These are phyloP conservation scores for Otolemur garnettii DNA, from an alignment of 2,113 vertebrate genomes.

Conservation along the genomic window DNA sequence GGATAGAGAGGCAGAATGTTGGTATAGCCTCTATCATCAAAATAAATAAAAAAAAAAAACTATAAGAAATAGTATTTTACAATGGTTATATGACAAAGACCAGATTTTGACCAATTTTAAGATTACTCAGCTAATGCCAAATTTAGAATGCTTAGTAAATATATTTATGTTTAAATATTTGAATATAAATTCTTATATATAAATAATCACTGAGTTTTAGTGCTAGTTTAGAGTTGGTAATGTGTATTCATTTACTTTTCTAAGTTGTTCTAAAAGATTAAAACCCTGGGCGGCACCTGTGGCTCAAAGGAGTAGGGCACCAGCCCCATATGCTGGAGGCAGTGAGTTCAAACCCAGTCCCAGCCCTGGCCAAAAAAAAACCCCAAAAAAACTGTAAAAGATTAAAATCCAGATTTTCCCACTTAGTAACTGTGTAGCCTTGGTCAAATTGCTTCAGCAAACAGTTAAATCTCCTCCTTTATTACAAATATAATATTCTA, in stretches of 20 bases:
- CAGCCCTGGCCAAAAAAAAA: too few species aligned
- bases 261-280: neutral
- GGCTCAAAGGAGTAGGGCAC: too few species aligned
- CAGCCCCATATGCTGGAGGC: too few species aligned
- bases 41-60: neutral
- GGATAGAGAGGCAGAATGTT: neutral
- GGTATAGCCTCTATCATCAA: neutral
- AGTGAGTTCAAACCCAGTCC: too few species aligned
- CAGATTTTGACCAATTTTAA: neutral
- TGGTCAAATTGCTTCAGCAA: neutral
- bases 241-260: slow-evolving; percentile 11
- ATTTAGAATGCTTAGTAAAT: neutral
- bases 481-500: neutral
- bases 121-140: neutral
- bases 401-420: slow-evolving; percentile 28
- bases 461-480: neutral
- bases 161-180: neutral
- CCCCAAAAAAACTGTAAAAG: too few species aligned
- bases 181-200: neutral
- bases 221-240: neutral
- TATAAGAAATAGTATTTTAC: neutral
- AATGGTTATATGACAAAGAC: slow-evolving; percentile 12
- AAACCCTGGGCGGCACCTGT: too few species aligned
- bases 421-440: neutral
- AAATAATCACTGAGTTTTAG: slow-evolving; percentile 5